phyloP scores from a whole-genome alignment of 2,797 vertebrate species.

The Buphagus erythrorhynchus region DNA sequence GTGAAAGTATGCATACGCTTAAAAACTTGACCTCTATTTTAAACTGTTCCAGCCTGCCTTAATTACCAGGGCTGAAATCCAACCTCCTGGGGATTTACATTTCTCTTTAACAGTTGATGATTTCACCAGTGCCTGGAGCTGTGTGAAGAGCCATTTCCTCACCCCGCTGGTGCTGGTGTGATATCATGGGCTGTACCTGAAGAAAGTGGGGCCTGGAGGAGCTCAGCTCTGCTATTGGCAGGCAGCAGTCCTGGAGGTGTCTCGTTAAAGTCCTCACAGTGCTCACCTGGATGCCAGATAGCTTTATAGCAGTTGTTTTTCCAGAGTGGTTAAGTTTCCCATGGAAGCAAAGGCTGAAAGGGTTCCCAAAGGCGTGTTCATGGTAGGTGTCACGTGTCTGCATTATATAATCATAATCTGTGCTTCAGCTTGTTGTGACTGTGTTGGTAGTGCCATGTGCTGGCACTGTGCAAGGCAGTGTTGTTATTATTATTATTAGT shows the following conservation, averaged over 20 bases:
- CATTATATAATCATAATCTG: neutral
- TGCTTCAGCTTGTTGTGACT: neutral
- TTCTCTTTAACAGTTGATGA: slow-evolving; percentile 39
- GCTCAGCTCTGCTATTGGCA: neutral
- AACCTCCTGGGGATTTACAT: neutral
- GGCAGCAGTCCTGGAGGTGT: neutral
- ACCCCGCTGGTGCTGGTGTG: neutral
- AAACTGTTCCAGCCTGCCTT: slow-evolving; percentile 16
- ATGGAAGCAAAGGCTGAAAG: neutral
- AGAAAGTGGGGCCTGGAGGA: neutral
- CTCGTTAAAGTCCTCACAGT: neutral
- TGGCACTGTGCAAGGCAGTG: neutral
- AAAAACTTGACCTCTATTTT: neutral
- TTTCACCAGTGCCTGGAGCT: slow-evolving; percentile 13
- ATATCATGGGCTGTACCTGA: neutral
- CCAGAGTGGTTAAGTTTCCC: neutral
- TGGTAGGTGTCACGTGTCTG: neutral
- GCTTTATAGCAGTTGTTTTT: neutral
- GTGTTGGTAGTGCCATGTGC: neutral
- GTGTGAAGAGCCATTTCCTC: neutral
- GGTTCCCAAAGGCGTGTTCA: neutral
- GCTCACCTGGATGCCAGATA: neutral
- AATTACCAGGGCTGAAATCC: slow-evolving; percentile 22
- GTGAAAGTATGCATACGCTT: neutral
- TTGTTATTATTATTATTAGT: neutral